These are phyloP conservation scores for Ditula angustiorana DNA, from an alignment of 2,888 invertebrate genomes.

Conservation along the genomic window DNA sequence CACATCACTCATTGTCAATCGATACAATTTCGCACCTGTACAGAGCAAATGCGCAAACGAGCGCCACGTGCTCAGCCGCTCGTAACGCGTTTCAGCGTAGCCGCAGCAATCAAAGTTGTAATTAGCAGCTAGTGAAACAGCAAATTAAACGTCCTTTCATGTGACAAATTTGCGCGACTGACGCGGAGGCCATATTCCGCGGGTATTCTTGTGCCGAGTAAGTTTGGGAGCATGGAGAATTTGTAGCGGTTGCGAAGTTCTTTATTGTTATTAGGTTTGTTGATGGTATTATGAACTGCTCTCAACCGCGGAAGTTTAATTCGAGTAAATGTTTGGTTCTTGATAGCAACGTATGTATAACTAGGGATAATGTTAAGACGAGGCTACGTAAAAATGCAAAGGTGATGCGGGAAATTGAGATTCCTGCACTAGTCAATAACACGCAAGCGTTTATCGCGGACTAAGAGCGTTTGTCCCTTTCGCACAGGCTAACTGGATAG, in stretches of 20 bases:
- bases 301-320: conserved; percentile 12
- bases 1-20: conserved; percentile 10
- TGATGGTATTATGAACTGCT: conserved; percentile 27
- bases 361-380: too few relatives aligned
- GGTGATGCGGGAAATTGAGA: too few relatives aligned
- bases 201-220: conserved; percentile 14
- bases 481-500: too few relatives aligned
- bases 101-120: conserved; percentile 79
- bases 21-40: conserved; percentile 32
- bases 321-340: background rate
- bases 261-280: conserved; percentile 33
- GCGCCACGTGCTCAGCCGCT: conserved; percentile 43
- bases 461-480: too few relatives aligned
- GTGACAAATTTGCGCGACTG: conserved; percentile 66
- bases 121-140: conserved; percentile 82
- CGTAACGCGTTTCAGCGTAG: conserved; percentile 62
- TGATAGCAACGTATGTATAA: too few relatives aligned
- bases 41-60: conserved; percentile 20
- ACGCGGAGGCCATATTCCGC: conserved; percentile 34
- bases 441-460: too few relatives aligned
- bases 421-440: too few relatives aligned
- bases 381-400: too few relatives aligned
- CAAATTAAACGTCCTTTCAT: conserved; percentile 79
- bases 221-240: conserved; percentile 22
- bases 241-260: conserved; percentile 29